Evolutionary conservation across 2,888 invertebrate species (phyloP), one percentile per base, ranked within the genome.

Genomic region (Azorinus chamasolen): DNA sequence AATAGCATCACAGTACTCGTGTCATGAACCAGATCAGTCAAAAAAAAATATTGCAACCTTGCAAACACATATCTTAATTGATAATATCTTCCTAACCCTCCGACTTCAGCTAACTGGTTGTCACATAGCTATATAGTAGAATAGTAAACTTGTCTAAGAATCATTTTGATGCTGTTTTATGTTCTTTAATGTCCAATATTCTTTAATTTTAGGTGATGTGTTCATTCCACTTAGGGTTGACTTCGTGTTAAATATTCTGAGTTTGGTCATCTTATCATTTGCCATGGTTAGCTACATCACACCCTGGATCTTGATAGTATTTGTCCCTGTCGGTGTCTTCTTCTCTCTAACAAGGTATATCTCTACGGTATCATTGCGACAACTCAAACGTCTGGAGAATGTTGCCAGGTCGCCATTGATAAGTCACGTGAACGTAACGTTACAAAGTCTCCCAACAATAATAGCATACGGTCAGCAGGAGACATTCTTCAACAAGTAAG

Each of bases 381-480:
- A 89, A 50, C 68, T 89, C 2, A 89, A 90, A 61, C 74, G 88
- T 41, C 89, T 94, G 53, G 95, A 95, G 83, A 95, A 94, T 85
- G 91, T 93, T 4, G 93, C 95, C 0, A 93, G 95, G 27, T 94
- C 95, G 1, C 95, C 95, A 0, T 92, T 95, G 14, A 94, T 94
- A 79, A 94, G 94, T 83, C 94, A 94, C 82, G 93, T 95, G 2
- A 93, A 94, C 14, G 93, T 94, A 0, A 94, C 95, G 1, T 91
- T 95, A 10, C 94, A 94, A 76, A 95, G 95, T 18, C 87, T 95
- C 16, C 90, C 93, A 50, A 94, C 94, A 0, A 95, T 95, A 64
- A 94, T 94, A 71, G 94, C 95, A 1, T 95, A 94, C 88, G 93
- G 93, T n/a, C 95, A 94, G 78, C 94, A 94, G 83, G 89, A 92